These are phyloP conservation scores for Empidonax traillii DNA, from an alignment of 2,113 vertebrate genomes.

Conservation along the genomic window DNA sequence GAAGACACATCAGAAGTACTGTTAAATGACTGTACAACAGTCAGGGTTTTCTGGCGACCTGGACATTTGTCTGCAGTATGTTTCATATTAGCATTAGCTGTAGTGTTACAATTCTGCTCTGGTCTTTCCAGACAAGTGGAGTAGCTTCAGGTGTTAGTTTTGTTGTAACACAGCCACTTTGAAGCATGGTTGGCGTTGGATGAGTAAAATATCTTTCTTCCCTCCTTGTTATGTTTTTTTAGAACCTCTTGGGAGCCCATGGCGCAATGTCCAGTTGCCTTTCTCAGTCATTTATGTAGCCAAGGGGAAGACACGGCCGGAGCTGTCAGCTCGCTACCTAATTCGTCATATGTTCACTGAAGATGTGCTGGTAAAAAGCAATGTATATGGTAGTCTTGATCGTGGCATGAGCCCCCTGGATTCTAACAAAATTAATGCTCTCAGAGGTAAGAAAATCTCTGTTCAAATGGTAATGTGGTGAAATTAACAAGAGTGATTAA, in stretches of 20 bases:
- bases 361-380: slow-evolving; percentile 76
- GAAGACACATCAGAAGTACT: not conserved
- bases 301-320: slow-evolving; percentile 66
- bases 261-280: slow-evolving; percentile 70
- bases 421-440: slow-evolving; percentile 74
- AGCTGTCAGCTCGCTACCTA: slow-evolving; percentile 75
- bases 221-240: not conserved
- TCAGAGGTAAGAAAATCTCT: slow-evolving; percentile 72
- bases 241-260: slow-evolving; percentile 75
- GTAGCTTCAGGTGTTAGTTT: not conserved
- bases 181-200: not conserved
- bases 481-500: not conserved
- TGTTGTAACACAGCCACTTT: not conserved
- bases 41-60: not conserved
- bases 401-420: slow-evolving; percentile 72
- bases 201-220: not conserved
- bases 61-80: not conserved
- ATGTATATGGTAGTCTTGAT: slow-evolving; percentile 68
- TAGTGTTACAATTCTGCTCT: rapidly evolving
- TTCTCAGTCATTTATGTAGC: slow-evolving; percentile 66
- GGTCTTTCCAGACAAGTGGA: not conserved
- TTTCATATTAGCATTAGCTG: not conserved
- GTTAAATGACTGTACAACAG: not conserved
- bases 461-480: not conserved
- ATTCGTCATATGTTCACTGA: slow-evolving; percentile 78